Evolutionary conservation across 92 coral and sea anemone species (phyloP), one percentile per base, ranked within the genome.

Genomic region (Porites cylindrica): DNA sequence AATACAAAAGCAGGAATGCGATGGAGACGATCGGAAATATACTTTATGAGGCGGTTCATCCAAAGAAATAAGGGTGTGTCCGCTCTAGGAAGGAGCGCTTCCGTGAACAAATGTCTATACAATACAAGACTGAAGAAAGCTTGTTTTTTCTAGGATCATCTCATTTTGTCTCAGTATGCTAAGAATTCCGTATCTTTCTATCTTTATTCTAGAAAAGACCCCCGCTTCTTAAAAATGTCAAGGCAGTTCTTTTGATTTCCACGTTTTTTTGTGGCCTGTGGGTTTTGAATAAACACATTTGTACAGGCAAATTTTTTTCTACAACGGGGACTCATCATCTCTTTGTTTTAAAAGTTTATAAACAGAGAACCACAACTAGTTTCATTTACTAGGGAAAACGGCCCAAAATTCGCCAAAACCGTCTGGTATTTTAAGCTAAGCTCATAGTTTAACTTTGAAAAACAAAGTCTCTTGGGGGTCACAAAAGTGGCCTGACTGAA

Each of bases 371-470:
- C 6, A 38, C 47, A 38, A 38, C 47, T 38, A 38, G 47, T 38
- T 38, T 38, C 47, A 38, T 38, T 38, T 38, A 38, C 47, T 3
- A 38, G 47, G 47, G 47, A 38, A 38, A 38, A 38, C 47, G 47
- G 47, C 47, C 0, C 7, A 38, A 38, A 38, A 38, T 38, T 38
- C 47, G 47, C 29, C 8, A 5, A 19, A 13, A 10, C 47, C 23
- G 63, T 75, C 43, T 50, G 78, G 78, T 73, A 73, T 50, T 43
- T 72, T 6, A 10, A 67, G 47, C 16, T 67, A 21, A 66, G 29
- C 47, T 21, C 5, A 67, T 21, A 10, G 10, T 5, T 12, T 12
- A 67, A 67, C 13, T 67, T 67, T 1, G 32, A 67, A 23, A 21
- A 67, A 23, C 24, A 67, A 67, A 1, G 47, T 38, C 47, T 38